Base-by-base conservation (phyloP, 2,113 vertebrate genomes). In the Oncorhynchus mykiss region DNA sequence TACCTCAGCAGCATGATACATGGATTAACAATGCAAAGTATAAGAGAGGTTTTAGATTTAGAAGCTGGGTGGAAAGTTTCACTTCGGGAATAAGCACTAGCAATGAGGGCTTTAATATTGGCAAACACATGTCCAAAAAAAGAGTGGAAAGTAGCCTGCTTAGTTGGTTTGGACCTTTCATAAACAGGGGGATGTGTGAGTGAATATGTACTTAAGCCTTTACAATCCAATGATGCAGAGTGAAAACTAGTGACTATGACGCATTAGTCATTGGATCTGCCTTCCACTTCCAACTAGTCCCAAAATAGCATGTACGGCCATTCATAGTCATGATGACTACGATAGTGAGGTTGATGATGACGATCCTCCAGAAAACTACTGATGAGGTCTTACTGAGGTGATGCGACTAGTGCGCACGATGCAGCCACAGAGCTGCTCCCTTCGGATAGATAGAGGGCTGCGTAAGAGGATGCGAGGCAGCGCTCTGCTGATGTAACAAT, bases 311-410 rank as follows among this genome's bases (percentile, higher is more conserved):
- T 18, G 14, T 54, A 11, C 9, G 39, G 39, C 51, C 51, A 54
- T 54, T 80, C 73, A 68, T 81, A 80, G 74, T 71, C 79, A 39
- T 71, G 72, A 79, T 80, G 78, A 87, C 77, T 79, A 78, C 75
- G 81, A 80, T 74, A n/a, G 84, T 59, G 48, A 54, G 65, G 71
- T 74, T 74, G 74, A 81, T 69, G 81, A 82, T 57, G 84, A 75
- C 54, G 68, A 66, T 77, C 24, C 70, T 82, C 29, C 48, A 29
- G 57, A 49, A 82, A 72, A 80, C 66, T 67, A 67, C n/a, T 68
- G 78, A 84, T 18, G 68, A 83, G 76, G 24, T 78, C 51, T 39
- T 64, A 72, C 22, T 74, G 70, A 16, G 16, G 78, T 83, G 62
- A 65, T 73, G 74, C 67, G 45, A 70, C 72, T 24, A 54, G 13